These are phyloP conservation scores for Limnothrissa miodon DNA, from an alignment of 2,113 vertebrate species.

Conservation along the genomic window DNA sequence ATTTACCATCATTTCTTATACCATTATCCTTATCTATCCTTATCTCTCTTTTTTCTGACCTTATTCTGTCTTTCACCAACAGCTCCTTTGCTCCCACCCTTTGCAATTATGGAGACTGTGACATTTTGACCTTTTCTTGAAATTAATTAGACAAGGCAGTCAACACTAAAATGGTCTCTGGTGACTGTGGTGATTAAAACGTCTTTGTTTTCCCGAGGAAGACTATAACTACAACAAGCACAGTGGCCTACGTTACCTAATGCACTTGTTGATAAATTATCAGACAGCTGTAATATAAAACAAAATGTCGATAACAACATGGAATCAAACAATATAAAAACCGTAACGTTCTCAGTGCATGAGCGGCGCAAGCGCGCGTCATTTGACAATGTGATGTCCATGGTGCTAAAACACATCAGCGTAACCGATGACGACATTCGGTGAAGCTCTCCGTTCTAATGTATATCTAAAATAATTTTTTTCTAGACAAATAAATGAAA, in stretches of 20 bases:
- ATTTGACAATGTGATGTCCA: constrained; percentile 1
- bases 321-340: background rate
- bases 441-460: background rate
- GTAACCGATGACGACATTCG: background rate
- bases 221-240: background rate
- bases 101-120: background rate
- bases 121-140: background rate
- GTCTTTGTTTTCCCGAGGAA: background rate
- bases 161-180: background rate
- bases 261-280: background rate
- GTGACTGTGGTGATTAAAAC: background rate
- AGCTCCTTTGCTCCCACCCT: background rate
- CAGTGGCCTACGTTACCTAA: background rate
- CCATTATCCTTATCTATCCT: background rate
- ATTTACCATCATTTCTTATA: background rate
- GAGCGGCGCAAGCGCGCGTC: background rate
- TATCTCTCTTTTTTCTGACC: no score
- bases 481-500: background rate
- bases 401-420: background rate
- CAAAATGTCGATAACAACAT: background rate
- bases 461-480: background rate
- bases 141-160: background rate
- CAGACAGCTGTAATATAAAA: background rate
- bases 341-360: background rate
- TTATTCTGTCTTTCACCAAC: background rate